Percentiles rank a stretch among this genome's conserved stretches.
These are phyloP conservation scores for Ophonus ardosiacus DNA, from an alignment of 2,888 invertebrate species.

Conservation along the genomic window DNA sequence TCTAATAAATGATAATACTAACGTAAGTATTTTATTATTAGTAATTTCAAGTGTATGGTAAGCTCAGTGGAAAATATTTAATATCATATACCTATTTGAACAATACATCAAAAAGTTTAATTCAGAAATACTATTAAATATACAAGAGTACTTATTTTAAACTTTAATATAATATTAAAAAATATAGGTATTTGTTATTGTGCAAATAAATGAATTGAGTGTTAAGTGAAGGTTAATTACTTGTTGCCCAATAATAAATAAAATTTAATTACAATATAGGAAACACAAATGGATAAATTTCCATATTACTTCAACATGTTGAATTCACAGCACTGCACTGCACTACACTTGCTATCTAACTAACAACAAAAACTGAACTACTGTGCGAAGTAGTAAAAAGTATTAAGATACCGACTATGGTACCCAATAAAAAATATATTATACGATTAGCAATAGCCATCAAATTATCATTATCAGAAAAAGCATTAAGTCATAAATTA, in stretches of 20 bases:
- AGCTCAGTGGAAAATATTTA: too few species aligned
- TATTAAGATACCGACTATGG: background rate
- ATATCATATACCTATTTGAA: too few species aligned
- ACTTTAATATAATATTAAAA: too few species aligned
- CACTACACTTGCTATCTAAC: constrained; percentile 2
- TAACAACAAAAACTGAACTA: constrained; percentile 2
- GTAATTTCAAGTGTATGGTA: too few species aligned
- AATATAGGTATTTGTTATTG: background rate
- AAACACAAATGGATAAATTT: background rate
- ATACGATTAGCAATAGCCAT: background rate
- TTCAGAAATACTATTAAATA: too few species aligned
- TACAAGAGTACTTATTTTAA: too few species aligned
- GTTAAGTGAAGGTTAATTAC: background rate
- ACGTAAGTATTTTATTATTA: too few species aligned
- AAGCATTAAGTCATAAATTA: constrained; percentile 1
- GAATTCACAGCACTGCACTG: background rate
- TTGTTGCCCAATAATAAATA: background rate
- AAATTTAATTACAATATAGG: background rate
- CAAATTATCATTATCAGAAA: background rate
- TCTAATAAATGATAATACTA: too few species aligned
- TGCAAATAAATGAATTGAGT: background rate
- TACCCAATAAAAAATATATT: background rate
- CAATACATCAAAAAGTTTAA: too few species aligned
- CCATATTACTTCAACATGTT: background rate
- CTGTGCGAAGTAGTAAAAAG: background rate